Base-by-base conservation (phyloP, 2,797 vertebrate species). In the Parauchenoglanis punctatus region DNA sequence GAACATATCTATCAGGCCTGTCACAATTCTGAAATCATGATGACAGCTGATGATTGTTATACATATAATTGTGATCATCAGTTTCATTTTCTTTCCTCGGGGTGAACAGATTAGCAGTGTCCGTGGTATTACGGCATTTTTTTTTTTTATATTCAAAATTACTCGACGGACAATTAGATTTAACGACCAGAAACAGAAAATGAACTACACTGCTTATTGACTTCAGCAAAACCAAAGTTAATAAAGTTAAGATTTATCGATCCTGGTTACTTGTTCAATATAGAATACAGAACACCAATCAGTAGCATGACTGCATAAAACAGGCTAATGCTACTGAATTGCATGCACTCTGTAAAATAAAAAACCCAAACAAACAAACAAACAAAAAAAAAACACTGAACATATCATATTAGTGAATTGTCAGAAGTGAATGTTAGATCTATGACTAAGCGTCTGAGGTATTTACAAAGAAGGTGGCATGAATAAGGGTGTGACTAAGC, bases 21-120 rank as follows among this genome's bases (percentile, higher is more conserved):
- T 46, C 78, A 81, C 56, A 81, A 61, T 81, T 44, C 35, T 78
- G 52, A 78, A 78, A 54, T 10, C n/a, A 77, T 77, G 49, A 28
- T 40, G 40, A 40, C 40, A 40, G 3, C 35, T 31, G 5, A 54
- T 76, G 25, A 76, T 15, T 7, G 23, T 25, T 10, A 73, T 46
- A 1, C 44, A 72, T 18, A 73, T 73, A 49, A 49, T 1, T 40
- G 44, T 46, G 72, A 46, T 46, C 12, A 73, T 25, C 20, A 44
- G 13, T n/a, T 73, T 72, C 25, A 13, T 73, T 72, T 72, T 44
- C 6, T 44, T 44, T 44, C 20, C 18, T 12, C 20, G 35, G 20
- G 11, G 17, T 40, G 68, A 72, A 72, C 67, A 40, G 15, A 44
- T 46, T 40, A 35, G 67, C 31, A 7, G 44, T 52, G 44, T 75